phyloP scores from a whole-genome alignment of 1,140 invertebrate species.

The Zaprionus tsacasi region DNA sequence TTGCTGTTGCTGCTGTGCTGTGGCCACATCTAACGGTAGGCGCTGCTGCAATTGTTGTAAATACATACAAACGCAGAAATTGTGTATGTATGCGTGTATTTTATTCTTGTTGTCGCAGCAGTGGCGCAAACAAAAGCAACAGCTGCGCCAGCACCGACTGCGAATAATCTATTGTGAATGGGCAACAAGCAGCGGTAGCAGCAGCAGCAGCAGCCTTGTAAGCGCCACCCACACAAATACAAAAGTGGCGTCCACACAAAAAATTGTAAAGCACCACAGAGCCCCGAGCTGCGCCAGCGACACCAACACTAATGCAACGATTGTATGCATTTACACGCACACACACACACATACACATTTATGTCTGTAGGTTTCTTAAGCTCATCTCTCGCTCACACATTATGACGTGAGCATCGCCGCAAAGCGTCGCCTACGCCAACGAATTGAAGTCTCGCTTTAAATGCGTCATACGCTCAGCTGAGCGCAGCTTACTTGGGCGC shows the following conservation, averaged over 20 bases:
- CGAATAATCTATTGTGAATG: slow-evolving; percentile 61
- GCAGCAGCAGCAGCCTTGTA: slow-evolving; percentile 62
- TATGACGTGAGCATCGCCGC: slow-evolving; percentile 60
- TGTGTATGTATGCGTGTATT: slow-evolving; percentile 4
- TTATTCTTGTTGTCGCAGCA: slow-evolving; percentile 32
- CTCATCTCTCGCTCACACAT: slow-evolving; percentile 24
- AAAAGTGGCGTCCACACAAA: slow-evolving; percentile 68
- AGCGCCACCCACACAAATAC: slow-evolving; percentile 77
- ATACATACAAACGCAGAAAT: background rate
- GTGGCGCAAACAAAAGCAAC: slow-evolving; percentile 59
- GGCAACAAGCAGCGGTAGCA: slow-evolving; percentile 39
- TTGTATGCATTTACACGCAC: slow-evolving; percentile 15
- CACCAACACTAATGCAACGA: slow-evolving; percentile 38
- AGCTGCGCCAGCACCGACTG: slow-evolving; percentile 52
- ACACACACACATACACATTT: background rate
- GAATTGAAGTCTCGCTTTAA: slow-evolving; percentile 62
- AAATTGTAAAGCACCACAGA: slow-evolving; percentile 62
- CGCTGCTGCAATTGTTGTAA: slow-evolving; percentile 17
- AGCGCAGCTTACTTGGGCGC: slow-evolving; percentile 43
- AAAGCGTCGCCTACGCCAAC: slow-evolving; percentile 44
- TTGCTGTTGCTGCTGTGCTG: too few relatives aligned
- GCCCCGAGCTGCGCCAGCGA: slow-evolving; percentile 29
- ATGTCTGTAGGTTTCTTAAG: slow-evolving; percentile 11
- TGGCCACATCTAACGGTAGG: slow-evolving; percentile 46
- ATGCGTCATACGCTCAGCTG: slow-evolving; percentile 72